Evolutionary conservation across 2,113 vertebrate genomes (phyloP).

Genomic region (Xyliphius kryptos): DNA sequence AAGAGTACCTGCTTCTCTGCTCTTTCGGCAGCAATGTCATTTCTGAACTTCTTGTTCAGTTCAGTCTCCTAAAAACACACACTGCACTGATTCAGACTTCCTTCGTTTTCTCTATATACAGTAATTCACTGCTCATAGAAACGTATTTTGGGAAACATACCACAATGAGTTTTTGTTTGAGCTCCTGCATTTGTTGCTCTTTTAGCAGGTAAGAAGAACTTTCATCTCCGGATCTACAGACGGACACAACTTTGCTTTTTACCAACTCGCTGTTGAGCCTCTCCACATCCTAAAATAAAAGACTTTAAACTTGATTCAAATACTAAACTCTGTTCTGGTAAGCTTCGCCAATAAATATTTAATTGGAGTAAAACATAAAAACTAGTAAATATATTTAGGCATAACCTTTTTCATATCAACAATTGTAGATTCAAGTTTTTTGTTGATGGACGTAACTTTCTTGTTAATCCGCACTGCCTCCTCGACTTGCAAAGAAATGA

Average conservation of each 20-base stretch:
- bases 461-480: slow-evolving; percentile 78
- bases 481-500: slow-evolving; percentile 74
- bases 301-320: too few species aligned
- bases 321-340: too few species aligned
- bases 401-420: slow-evolving; percentile 77
- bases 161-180: slow-evolving; percentile 73
- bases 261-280: slow-evolving; percentile 73
- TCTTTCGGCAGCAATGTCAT: slow-evolving; percentile 65
- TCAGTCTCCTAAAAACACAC: slow-evolving; percentile 70
- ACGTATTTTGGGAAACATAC: too few species aligned
- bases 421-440: slow-evolving; percentile 72
- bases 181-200: slow-evolving; percentile 74
- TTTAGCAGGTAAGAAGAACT: slow-evolving; percentile 57
- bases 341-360: too few species aligned
- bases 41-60: slow-evolving; percentile 71
- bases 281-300: slow-evolving; percentile 76
- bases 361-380: too few species aligned
- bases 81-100: too few species aligned
- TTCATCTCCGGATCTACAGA: slow-evolving; percentile 66
- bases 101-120: too few species aligned
- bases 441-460: slow-evolving; percentile 70
- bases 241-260: slow-evolving; percentile 71
- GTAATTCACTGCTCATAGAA: too few species aligned
- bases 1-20: slow-evolving; percentile 79
- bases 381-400: too few species aligned